Conservation (phyloP, 92 coral and sea anemone genomes). For the Virgularia gustaviana region DNA sequence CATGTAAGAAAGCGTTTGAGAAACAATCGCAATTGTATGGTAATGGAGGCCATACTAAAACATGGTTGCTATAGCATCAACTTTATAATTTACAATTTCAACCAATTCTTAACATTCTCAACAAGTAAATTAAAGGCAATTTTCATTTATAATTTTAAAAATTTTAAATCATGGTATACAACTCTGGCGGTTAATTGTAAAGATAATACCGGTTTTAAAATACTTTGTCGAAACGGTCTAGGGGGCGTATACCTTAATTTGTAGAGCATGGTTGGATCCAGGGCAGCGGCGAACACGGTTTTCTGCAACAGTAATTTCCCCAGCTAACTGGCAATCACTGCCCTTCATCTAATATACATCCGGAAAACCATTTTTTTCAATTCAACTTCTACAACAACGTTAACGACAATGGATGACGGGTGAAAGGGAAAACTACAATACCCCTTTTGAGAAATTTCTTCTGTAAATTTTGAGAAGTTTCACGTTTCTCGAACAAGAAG, state of each 20-base stretch:
- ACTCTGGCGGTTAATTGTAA: no score
- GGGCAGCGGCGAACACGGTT: background rate
- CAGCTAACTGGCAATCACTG: no score
- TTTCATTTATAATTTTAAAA: no score
- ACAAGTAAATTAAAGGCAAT: background rate
- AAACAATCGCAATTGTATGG: background rate
- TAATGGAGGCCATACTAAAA: background rate
- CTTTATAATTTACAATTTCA: no score
- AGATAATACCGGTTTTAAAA: background rate
- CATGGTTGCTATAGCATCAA: background rate
- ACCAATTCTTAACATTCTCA: no score
- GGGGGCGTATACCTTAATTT: background rate
- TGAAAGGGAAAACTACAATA: no score
- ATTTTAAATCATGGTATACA: background rate
- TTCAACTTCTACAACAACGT: no score
- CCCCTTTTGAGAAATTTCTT: background rate
- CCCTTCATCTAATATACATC: no score
- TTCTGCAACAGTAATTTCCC: background rate
- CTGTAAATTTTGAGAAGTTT: background rate
- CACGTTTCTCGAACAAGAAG: constrained; percentile 9
- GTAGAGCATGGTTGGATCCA: background rate
- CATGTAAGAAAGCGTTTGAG: background rate
- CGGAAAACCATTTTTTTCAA: no score
- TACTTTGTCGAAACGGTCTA: no score
- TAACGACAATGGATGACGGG: no score